Evolutionary conservation across 2,888 invertebrate species (phyloP).

Genomic region (Clanis bilineata): DNA sequence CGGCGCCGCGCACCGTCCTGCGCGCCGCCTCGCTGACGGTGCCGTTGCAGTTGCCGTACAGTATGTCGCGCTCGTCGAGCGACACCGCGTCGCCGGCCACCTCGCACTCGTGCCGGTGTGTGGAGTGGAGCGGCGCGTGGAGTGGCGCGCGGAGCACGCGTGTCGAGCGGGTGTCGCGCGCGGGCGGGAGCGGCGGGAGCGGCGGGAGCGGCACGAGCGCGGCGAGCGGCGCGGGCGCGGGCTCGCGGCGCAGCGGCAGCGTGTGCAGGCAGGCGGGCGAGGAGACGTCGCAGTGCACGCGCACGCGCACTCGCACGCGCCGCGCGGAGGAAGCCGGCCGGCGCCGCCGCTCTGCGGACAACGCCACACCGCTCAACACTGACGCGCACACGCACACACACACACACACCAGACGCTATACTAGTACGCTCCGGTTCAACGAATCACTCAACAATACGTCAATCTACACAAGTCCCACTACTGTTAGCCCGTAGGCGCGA

Average conservation of each 20-base stretch:
- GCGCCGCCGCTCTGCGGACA: constrained; percentile 48
- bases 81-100: constrained; percentile 78
- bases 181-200: constrained; percentile 45
- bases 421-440: not conserved
- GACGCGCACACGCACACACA: not conserved
- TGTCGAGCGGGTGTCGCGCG: constrained; percentile 39
- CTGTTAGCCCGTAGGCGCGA: not conserved
- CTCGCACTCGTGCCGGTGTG: constrained; percentile 70
- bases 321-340: constrained; percentile 68
- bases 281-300: constrained; percentile 51
- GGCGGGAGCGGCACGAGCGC: constrained; percentile 34
- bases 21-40: constrained; percentile 25
- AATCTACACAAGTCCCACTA: not conserved
- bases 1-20: constrained; percentile 51
- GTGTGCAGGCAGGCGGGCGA: constrained; percentile 78
- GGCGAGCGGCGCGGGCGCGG: constrained; percentile 46
- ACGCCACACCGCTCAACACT: constrained; percentile 5
- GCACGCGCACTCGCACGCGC: constrained; percentile 82
- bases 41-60: constrained; percentile 22
- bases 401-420: not conserved
- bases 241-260: constrained; percentile 45
- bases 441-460: not conserved
- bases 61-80: constrained; percentile 45
- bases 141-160: constrained; percentile 38
- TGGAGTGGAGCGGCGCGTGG: constrained; percentile 43